Base-by-base conservation (phyloP, 35 echinoderm and acorn worm genomes). In the Hemicentrotus pulcherrimus region DNA sequence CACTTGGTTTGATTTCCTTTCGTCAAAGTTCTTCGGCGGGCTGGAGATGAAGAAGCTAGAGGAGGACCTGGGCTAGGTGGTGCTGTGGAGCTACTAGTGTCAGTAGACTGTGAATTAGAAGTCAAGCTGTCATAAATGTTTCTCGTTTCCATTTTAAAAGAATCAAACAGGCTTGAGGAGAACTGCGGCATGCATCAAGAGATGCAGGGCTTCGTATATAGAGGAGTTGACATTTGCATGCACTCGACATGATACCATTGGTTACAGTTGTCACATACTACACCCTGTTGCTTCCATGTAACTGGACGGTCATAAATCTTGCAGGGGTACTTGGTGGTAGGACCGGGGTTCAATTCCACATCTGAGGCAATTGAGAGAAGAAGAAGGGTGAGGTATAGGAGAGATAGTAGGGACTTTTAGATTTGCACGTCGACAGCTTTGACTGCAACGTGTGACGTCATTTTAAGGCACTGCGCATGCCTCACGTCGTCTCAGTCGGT, bases 211-310 rank as follows among this genome's bases (percentile, higher is more conserved):
- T 16, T 94, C 61, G 60, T 94, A 94, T 16, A 61, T 48, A n/a
- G n/a, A 9, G 94, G 94, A 5, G 94, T 94, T 4, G 94, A 9
- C 48, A 94, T 94, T 61, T 32, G n/a, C 92, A 94, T 92, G 46
- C 91, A 92, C 24, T 92, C 91, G 24, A 92, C 91, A 48, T 92
- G 91, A 31, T 92, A 92, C 92, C 92, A 94, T 22, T 94, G 92
- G 28, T 94, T 22, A 41, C 92, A 94, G 47, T 41, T 9, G 18
- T 94, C 92, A 94, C 92, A 94, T 61, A 2, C 59, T 11, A 61
- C 59, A 61, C 59, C 59, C 13, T 11, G 2, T 16, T 61, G 59
- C 59, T 19, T 61, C 59, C 59, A 61, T 61, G 59, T 61, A 61
- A 61, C 59, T 7, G 59, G 18, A 61, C 59, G 59, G 59, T 61